These are phyloP conservation scores for Spinus pinus DNA, from an alignment of 2,797 vertebrate genomes.

Conservation along the genomic window DNA sequence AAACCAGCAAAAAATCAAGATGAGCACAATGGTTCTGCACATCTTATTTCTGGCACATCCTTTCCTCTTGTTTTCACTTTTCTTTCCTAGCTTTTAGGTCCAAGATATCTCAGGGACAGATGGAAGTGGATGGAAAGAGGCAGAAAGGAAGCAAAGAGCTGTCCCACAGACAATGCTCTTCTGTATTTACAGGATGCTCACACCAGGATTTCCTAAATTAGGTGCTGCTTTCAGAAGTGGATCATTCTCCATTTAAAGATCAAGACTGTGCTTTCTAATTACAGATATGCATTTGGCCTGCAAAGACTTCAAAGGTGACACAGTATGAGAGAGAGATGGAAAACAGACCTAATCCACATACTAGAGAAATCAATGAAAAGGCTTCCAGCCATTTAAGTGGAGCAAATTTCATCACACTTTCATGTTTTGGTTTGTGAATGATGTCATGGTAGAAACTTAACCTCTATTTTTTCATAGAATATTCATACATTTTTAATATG, in stretches of 20 bases:
- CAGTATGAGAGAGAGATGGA: not conserved
- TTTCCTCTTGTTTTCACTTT: not conserved
- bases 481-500: not conserved
- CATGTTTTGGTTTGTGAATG: conserved; percentile 4
- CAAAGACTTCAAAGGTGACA: not conserved
- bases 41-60: not conserved
- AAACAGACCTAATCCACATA: not conserved
- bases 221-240: not conserved
- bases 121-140: not conserved
- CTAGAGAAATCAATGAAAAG: conserved; percentile 22
- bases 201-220: not conserved
- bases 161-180: not conserved
- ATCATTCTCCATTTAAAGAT: not conserved
- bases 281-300: not conserved
- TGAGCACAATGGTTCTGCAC: not conserved
- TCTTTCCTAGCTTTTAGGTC: not conserved
- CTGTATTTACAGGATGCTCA: not conserved
- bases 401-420: not conserved
- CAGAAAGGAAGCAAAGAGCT: not conserved
- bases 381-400: not conserved
- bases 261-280: not conserved
- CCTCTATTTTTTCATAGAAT: not conserved
- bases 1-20: not conserved
- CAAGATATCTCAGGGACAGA: not conserved
- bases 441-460: not conserved